Percentiles rank a stretch among this genome's conserved stretches.
phyloP scores from a whole-genome alignment of 2,797 vertebrate species.

The Rhinatrema bivittatum region DNA sequence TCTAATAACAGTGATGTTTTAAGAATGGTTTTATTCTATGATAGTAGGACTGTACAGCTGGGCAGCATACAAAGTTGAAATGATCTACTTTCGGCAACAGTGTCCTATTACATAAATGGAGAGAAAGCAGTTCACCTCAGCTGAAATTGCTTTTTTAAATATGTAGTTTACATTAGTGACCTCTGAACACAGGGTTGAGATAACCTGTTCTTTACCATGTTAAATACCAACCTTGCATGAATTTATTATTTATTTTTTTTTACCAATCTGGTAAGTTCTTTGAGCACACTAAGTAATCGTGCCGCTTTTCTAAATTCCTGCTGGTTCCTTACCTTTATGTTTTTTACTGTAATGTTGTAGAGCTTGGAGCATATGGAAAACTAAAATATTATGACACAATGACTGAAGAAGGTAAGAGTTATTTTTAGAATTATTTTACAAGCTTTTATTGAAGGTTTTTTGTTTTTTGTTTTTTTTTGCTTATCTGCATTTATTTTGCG shows the following conservation, averaged over 20 bases:
- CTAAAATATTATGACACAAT: conserved; percentile 99
- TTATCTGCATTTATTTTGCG: conserved; percentile 45
- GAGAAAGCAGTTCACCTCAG: no score
- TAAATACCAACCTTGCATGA: conserved; percentile 27
- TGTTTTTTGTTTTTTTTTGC: conserved; percentile 25
- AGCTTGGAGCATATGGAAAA: conserved; percentile 99
- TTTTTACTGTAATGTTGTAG: conserved; percentile 99
- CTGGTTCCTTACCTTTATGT: conserved; percentile 90
- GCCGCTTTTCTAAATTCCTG: conserved; percentile 63
- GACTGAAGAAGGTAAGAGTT: conserved; percentile 98
- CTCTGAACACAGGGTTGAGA: conserved; percentile 20
- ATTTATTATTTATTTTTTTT: conserved; percentile 49
- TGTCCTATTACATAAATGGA: not conserved
- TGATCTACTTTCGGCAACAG: not conserved
- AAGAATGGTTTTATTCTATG: no score
- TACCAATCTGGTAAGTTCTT: conserved; percentile 42
- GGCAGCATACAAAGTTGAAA: no score
- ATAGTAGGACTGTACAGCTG: no score
- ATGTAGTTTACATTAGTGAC: no score
- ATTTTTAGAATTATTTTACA: conserved; percentile 57
- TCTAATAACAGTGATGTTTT: no score
- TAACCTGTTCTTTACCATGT: conserved; percentile 20
- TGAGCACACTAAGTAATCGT: conserved; percentile 52
- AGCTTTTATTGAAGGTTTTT: conserved; percentile 29
- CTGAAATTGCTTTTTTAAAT: no score